Evolutionary conservation across 2,113 vertebrate genomes (phyloP).

Genomic region (Brachyistius frenatus): DNA sequence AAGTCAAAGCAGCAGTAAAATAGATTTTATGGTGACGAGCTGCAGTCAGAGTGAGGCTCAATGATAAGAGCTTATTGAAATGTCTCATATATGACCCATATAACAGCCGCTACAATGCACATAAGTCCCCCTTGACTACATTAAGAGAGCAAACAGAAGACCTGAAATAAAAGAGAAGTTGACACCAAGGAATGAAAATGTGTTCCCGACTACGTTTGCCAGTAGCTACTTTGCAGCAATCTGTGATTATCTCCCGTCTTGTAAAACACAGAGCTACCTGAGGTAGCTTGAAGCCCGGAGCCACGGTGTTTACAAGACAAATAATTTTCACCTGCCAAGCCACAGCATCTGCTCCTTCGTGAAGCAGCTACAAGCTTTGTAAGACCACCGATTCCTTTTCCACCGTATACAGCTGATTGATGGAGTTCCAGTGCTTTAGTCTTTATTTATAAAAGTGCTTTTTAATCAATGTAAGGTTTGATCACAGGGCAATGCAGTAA

Average conservation of each 20-base stretch:
- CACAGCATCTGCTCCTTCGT: constrained; percentile 25
- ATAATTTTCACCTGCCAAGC: constrained; percentile 24
- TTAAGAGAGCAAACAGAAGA: neutral
- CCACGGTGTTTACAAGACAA: constrained; percentile 41
- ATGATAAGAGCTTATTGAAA: constrained; percentile 57
- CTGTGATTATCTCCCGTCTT: constrained; percentile 16
- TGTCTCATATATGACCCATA: constrained; percentile 48
- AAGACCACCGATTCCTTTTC: too few species aligned
- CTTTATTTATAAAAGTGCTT: neutral
- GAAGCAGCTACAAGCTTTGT: neutral
- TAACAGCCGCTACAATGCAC: constrained; percentile 14
- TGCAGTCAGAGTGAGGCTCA: constrained; percentile 33
- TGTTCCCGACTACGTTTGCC: neutral
- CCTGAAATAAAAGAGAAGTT: neutral
- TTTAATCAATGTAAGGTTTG: neutral
- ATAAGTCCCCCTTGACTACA: neutral
- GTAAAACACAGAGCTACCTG: constrained; percentile 17
- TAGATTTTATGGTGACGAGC: constrained; percentile 44
- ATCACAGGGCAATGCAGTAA: neutral
- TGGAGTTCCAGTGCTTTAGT: neutral
- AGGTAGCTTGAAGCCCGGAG: constrained; percentile 2
- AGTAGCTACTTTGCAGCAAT: neutral
- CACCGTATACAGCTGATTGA: neutral
- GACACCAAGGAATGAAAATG: neutral
- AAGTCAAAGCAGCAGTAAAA: constrained; percentile 56